Evolutionary conservation across 2,113 vertebrate species (phyloP).

Genomic region (Apistogramma diplotaenia): DNA sequence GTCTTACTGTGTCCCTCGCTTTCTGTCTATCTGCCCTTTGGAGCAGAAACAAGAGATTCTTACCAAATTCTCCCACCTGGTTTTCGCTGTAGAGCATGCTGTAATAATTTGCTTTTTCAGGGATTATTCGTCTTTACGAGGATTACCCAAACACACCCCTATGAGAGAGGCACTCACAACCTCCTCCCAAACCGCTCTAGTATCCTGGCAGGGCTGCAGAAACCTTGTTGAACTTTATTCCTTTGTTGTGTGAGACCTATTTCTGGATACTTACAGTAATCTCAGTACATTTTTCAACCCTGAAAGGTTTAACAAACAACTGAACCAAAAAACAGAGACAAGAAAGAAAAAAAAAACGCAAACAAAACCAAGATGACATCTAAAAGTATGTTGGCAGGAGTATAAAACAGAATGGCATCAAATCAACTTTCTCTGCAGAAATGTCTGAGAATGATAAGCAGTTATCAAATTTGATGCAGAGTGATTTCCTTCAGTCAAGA

Average conservation of each 20-base stretch:
- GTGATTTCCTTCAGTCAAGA: too few species aligned
- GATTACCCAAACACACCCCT: constrained; percentile 74
- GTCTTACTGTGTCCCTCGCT: constrained; percentile 13
- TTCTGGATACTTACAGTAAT: background rate
- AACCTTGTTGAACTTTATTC: background rate
- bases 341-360: background rate
- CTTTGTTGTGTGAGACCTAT: background rate
- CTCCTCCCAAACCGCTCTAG: constrained; percentile 11
- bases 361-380: background rate
- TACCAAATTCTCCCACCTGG: constrained; percentile 22
- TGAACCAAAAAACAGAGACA: too few species aligned
- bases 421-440: background rate
- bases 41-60: constrained; percentile 15
- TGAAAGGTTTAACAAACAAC: background rate
- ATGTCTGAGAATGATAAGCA: background rate
- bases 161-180: background rate
- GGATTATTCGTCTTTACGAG: constrained; percentile 76
- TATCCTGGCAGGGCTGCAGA: background rate
- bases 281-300: background rate
- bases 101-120: constrained; percentile 74
- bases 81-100: constrained; percentile 53
- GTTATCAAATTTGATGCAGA: background rate
- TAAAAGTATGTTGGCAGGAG: background rate
- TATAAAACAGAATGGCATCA: background rate
- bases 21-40: background rate